Percentiles rank a stretch among this genome's conserved stretches.
phyloP scores from a whole-genome alignment of 2,888 invertebrate genomes.

The Drosophila monieri region DNA sequence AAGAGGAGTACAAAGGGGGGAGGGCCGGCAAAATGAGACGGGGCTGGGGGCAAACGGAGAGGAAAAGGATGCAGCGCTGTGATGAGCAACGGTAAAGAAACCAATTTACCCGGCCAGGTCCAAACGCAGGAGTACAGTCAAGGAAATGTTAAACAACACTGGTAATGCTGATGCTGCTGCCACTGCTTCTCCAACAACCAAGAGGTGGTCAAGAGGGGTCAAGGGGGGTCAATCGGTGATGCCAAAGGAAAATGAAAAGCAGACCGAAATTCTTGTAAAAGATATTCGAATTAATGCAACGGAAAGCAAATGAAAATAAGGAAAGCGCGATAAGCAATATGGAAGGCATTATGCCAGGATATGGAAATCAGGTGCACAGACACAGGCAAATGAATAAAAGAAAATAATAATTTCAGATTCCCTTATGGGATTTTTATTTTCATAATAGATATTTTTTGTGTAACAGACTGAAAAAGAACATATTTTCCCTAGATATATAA shows the following conservation, averaged over 20 bases:
- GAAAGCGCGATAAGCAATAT: conserved; percentile 10
- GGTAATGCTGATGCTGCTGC: conserved; percentile 1
- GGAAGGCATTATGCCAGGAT: conserved; percentile 12
- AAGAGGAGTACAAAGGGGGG: neutral
- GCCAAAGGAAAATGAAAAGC: conserved; percentile 22
- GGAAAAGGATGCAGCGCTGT: conserved; percentile 23
- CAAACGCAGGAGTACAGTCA: conserved; percentile 8
- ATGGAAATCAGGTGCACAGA: conserved; percentile 12
- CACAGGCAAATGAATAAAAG: conserved; percentile 6
- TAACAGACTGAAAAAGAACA: neutral
- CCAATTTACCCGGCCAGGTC: conserved; percentile 66
- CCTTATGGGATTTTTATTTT: neutral
- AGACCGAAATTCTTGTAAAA: conserved; percentile 32
- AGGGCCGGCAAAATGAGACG: neutral
- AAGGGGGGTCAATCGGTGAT: conserved; percentile 8
- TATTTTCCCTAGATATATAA: neutral
- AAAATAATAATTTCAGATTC: neutral
- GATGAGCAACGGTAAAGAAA: conserved; percentile 69
- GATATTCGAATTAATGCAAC: conserved; percentile 32
- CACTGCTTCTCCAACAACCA: conserved; percentile 21
- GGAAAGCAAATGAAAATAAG: neutral
- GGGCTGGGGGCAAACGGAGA: neutral
- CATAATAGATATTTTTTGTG: neutral
- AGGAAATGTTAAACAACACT: conserved; percentile 62
- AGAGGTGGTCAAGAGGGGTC: conserved; percentile 5